Evolutionary conservation across 2,113 vertebrate species (phyloP).

Genomic region (Gymnorhina tibicen): DNA sequence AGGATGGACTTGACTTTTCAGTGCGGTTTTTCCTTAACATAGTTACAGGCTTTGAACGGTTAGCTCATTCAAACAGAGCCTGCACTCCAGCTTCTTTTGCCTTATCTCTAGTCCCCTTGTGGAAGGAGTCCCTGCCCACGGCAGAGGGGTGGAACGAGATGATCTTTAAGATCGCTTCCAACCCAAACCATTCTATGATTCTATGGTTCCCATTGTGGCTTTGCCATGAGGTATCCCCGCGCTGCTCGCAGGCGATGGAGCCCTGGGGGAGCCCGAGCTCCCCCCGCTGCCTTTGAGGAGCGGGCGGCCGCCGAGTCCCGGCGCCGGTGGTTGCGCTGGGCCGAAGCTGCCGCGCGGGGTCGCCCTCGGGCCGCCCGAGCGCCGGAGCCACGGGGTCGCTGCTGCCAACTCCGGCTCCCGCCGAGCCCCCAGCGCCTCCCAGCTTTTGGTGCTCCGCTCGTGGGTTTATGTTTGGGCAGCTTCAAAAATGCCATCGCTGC

Average conservation of each 20-base stretch:
- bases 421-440: fast-evolving
- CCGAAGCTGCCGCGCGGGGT: background rate
- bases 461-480: fast-evolving
- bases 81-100: background rate
- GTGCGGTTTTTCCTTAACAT: background rate
- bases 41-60: background rate
- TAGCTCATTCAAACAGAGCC: background rate
- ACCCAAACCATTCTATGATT: too few relatives aligned
- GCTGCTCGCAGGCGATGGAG: background rate
- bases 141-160: background rate
- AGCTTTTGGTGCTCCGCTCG: fast-evolving
- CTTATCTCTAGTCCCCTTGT: background rate
- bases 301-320: fast-evolving
- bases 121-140: background rate
- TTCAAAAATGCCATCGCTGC: fast-evolving
- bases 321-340: fast-evolving
- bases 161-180: background rate
- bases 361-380: background rate
- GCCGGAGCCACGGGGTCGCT: background rate
- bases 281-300: background rate
- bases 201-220: fast-evolving
- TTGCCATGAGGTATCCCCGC: fast-evolving
- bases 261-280: background rate
- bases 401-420: fast-evolving
- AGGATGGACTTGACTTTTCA: background rate